Conservation (phyloP, 2,797 vertebrate species). For the Capromys pilorides region DNA sequence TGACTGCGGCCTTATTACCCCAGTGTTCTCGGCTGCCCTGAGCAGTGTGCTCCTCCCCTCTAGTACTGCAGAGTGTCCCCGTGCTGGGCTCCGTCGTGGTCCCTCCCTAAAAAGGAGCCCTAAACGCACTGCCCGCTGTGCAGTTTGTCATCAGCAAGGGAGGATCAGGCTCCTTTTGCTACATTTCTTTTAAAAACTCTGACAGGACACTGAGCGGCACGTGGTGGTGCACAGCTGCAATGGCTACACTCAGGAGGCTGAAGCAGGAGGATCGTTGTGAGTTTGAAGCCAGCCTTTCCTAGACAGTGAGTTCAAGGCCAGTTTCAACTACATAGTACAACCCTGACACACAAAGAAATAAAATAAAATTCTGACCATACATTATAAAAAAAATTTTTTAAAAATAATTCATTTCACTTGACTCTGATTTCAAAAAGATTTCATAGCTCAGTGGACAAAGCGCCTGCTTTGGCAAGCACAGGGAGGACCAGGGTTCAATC, state of each 20-base stretch:
- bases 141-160: background rate
- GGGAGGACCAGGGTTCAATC: no score
- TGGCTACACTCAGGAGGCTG: background rate
- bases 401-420: background rate
- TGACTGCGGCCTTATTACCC: background rate
- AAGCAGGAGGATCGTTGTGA: background rate
- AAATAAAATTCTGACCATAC: background rate
- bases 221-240: background rate
- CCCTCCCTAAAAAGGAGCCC: background rate
- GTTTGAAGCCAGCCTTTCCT: background rate
- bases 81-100: background rate
- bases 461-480: no score
- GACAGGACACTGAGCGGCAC: background rate
- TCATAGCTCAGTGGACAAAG: background rate
- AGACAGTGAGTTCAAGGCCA: background rate
- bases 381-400: background rate
- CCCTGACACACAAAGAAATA: background rate
- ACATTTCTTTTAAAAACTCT: background rate
- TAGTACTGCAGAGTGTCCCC: background rate
- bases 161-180: background rate
- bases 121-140: background rate
- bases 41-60: background rate
- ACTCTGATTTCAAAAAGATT: slow-evolving; percentile 30
- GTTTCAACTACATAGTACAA: background rate
- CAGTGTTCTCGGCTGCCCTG: background rate